Percentiles rank a stretch among this genome's conserved stretches.
phyloP scores from a whole-genome alignment of 2,113 vertebrate genomes.

The Baryphthengus martii region DNA sequence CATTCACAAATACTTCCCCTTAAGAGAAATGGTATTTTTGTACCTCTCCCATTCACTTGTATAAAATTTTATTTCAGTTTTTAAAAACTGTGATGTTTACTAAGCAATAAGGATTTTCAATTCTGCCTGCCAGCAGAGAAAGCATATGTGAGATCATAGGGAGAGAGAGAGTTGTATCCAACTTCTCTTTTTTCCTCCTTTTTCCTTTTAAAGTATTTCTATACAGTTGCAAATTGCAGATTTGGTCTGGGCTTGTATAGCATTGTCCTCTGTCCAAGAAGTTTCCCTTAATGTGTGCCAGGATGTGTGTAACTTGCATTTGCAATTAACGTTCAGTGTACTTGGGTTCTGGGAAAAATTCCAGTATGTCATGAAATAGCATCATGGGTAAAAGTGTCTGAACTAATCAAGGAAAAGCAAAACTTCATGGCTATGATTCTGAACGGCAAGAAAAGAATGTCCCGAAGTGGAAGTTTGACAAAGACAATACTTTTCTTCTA shows the following conservation, averaged over 20 bases:
- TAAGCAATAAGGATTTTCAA: neutral
- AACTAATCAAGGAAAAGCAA: neutral
- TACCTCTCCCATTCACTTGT: neutral
- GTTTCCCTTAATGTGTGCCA: neutral
- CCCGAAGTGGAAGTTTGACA: neutral
- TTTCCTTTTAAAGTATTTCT: neutral
- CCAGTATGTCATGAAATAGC: neutral
- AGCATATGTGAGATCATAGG: neutral
- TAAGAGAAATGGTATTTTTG: neutral
- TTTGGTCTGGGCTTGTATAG: neutral
- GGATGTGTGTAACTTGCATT: neutral
- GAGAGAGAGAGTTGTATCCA: neutral
- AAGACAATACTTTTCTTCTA: neutral
- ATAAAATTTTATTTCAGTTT: neutral
- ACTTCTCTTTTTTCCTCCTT: neutral
- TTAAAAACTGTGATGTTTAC: neutral
- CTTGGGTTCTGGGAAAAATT: neutral
- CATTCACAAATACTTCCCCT: neutral
- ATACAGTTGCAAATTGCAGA: conserved; percentile 15
- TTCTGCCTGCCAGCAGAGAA: neutral
- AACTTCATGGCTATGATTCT: neutral
- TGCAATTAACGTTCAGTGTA: neutral
- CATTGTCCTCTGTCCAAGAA: neutral
- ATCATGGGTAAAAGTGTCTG: neutral
- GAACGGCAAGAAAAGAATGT: neutral